Conservation (phyloP, 2,797 vertebrate genomes). For the Lophotriccus pileatus region DNA sequence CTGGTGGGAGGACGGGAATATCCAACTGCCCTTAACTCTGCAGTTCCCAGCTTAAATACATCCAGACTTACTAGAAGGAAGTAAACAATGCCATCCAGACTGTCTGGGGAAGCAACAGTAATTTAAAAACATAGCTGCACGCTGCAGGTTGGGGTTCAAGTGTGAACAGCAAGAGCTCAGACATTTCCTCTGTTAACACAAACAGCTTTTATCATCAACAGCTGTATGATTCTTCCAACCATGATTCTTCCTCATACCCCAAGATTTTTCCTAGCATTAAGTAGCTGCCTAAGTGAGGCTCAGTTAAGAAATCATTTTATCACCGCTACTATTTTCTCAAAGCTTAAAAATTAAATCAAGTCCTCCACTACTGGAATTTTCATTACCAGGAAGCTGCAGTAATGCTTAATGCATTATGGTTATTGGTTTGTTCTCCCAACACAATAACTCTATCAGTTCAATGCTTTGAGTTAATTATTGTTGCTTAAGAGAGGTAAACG, state of each 20-base stretch:
- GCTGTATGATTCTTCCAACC: background rate
- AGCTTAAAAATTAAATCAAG: conserved; percentile 41
- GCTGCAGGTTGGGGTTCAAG: background rate
- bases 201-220: background rate
- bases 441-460: background rate
- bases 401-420: background rate
- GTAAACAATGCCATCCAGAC: background rate
- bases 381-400: conserved; percentile 33
- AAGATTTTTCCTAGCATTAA: background rate
- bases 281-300: background rate
- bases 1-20: background rate
- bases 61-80: background rate
- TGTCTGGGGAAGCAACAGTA: background rate
- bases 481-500: background rate
- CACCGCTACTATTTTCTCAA: background rate
- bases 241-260: background rate
- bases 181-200: background rate
- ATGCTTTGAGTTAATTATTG: conserved; percentile 31
- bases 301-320: background rate
- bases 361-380: conserved; percentile 5
- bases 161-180: background rate
- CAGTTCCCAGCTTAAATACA: background rate
- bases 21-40: background rate
- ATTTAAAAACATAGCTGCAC: background rate
- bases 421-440: background rate